Evolutionary conservation across 2,888 invertebrate species (phyloP), one percentile per base, ranked within the genome.

Genomic region (Parnassius mnemosyne): DNA sequence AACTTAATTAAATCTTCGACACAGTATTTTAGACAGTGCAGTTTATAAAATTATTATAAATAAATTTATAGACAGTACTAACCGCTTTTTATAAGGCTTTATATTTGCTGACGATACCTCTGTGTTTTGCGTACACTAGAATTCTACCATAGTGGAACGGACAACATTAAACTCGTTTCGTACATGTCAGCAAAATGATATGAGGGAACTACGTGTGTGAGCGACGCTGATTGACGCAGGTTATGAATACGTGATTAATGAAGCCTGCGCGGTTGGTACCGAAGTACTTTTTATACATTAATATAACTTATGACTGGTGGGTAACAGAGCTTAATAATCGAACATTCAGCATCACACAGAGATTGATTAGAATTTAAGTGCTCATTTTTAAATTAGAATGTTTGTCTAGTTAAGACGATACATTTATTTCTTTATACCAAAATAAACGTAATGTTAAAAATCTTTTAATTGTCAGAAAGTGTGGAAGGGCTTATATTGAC

Each of bases 211-310:
- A 53, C 59, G 64, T 60, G 62, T 67, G 64, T 58, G 64, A 67
- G 63, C 65, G 65, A 60, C 61, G 61, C 71, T 87, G 87, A 88
- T 86, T 85, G 88, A 87, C 87, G 80, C 78, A 71, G 77, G 79
- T 80, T 81, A 78, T 81, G 84, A 83, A 85, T 84, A 80, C 78
- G 73, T 85, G 87, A 89, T 87, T 84, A 87, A 89, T 87, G 83
- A 73, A 67, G 64, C 60, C 61, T 60, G 69, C 65, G 66, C 68
- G 69, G 67, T 71, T 71, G 69, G 71, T 72, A 69, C 70, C 72
- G 70, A 70, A 65, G 66, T 50, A 54, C 34, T 72, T 72, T 71
- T 72, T 71, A 69, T 71, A 67, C 69, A 68, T 68, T 71, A 71
- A 69, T 72, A 70, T 71, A 64, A 61, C 66, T 71, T 71, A 71